A percentile compares a stretch with the other conserved stretches of the same genome.
Evolutionary conservation across 2,797 vertebrate species (phyloP).

Genomic region (Cephalopachus bancanus): DNA sequence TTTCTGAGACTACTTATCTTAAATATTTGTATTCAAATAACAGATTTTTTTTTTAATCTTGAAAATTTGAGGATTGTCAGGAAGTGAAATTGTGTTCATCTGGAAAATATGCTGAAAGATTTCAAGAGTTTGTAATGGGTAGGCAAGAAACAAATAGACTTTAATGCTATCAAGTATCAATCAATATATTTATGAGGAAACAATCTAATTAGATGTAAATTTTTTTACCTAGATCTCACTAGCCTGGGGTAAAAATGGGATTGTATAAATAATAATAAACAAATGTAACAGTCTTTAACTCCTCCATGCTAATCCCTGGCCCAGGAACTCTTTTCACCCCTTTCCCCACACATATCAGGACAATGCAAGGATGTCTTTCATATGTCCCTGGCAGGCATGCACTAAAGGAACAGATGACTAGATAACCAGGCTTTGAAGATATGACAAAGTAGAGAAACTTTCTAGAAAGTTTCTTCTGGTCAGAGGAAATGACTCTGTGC

Average conservation of each 20-base stretch:
- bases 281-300: background rate
- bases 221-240: background rate
- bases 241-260: background rate
- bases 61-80: slow-evolving; percentile 38
- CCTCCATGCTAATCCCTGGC: background rate
- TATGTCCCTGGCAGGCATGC: background rate
- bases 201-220: background rate
- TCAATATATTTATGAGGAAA: background rate
- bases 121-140: slow-evolving; percentile 20
- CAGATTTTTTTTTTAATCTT: background rate
- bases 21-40: background rate
- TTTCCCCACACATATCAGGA: background rate
- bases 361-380: background rate
- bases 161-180: background rate
- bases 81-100: slow-evolving; percentile 27
- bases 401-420: background rate
- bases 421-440: background rate
- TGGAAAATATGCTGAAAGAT: background rate
- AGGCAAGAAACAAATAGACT: background rate
- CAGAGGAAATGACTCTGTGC: background rate
- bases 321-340: background rate
- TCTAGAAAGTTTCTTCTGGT: background rate
- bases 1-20: slow-evolving; percentile 34
- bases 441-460: background rate
- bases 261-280: background rate